Base-by-base conservation (phyloP, 1,140 invertebrate species). In the Batillaria attramentaria region DNA sequence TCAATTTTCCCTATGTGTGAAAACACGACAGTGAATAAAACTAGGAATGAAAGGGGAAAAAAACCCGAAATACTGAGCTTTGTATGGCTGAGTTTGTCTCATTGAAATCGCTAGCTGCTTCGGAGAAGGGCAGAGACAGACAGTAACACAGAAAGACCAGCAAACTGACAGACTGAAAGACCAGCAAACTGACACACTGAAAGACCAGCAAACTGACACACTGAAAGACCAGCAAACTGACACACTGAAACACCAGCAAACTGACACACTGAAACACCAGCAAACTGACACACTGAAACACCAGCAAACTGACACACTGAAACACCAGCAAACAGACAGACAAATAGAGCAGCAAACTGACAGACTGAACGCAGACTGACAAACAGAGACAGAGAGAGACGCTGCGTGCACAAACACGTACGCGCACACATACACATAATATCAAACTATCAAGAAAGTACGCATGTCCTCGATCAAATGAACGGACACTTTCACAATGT, bases 91-190 rank as follows among this genome's bases (percentile, higher is more conserved):
- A n/a, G n/a, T n/a, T n/a, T n/a, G n/a, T n/a, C n/a, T n/a, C n/a
- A 54, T 41, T 43, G 24, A 43, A n/a, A 73, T 60, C 31, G 28
- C 35, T 37, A 35, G 42, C 33, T 31, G 62, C 24, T 13, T n/a
- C 24, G 28, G 24, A 66, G 62, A 66, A 28, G 28, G 33, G 28
- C 68, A 31, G 31, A 72, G 69, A 77, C 37, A 68, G 28, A 46
- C 66, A 72, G 42, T 46, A 3, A 72, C 16, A 72, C 42, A 78
- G 28, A 78, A 37, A 78, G 39, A 78, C 41, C 70, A 33, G 72
- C 41, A 78, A 43, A 74, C 18, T 46, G 72, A 74, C 6, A 74
- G 72, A 74, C 6, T 46, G 41, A 74, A 5, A 74, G 72, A 74
- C 6, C 43, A 43, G 50, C 18, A 74, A n/a, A 50, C 5, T 46